Evolutionary conservation across 2,113 vertebrate species (phyloP).

Genomic region (Hyperoodon ampullatus): DNA sequence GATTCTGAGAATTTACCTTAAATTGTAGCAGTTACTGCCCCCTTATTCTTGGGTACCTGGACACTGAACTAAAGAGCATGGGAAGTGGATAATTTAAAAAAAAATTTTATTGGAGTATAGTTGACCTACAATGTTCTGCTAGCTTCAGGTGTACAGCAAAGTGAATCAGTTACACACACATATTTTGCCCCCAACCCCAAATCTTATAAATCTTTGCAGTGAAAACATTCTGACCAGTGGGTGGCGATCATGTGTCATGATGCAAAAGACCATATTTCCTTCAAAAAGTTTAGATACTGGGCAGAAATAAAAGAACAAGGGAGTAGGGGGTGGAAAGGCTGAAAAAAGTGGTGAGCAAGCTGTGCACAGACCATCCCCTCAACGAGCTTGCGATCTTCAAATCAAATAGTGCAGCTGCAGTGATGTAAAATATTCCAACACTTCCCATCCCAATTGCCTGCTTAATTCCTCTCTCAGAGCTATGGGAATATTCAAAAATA

Average conservation of each 20-base stretch:
- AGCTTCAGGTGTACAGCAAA: too few species aligned
- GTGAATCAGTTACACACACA: too few species aligned
- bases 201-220: background rate
- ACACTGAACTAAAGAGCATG: background rate
- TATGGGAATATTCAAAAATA: background rate
- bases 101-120: too few species aligned
- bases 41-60: background rate
- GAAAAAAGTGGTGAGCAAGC: background rate
- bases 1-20: background rate
- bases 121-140: too few species aligned
- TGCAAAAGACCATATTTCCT: slow-evolving; percentile 4
- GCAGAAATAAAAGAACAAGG: background rate
- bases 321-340: background rate
- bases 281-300: background rate
- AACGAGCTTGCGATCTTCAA: background rate
- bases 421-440: background rate
- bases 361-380: background rate
- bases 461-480: background rate
- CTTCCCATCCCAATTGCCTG: background rate
- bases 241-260: slow-evolving; percentile 52
- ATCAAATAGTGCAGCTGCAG: background rate
- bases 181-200: background rate
- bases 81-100: background rate
- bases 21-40: background rate
- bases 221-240: slow-evolving; percentile 39